Evolutionary conservation across 2,888 invertebrate species (phyloP), one percentile per base, ranked within the genome.

Genomic region (Chirona hameri): DNA sequence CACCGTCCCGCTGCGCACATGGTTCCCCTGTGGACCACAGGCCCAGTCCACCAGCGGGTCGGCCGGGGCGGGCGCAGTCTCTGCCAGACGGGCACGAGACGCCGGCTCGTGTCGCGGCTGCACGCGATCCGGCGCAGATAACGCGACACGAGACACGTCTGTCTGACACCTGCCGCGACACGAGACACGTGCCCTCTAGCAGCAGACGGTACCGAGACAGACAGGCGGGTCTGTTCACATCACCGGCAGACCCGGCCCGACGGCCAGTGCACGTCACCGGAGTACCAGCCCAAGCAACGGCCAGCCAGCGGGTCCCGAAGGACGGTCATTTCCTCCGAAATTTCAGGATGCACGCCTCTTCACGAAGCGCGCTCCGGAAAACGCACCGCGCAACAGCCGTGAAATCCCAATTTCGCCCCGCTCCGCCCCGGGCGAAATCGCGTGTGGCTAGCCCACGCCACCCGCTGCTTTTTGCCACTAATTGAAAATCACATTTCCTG

Each of bases 401-500:
- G 76, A 46, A 39, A 76, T 76, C 39, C 5, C 24, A 1, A 24
- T 24, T n/a, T 9, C 24, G 46, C 21, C 10, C 21, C 10, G 46
- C 76, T 24, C 46, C 18, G 12, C 1, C 2, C 76, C 9, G 24
- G 9, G 46, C 0, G 14, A 15, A 31, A 76, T 76, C 39, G 76
- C 76, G 76, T 76, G 76, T 12, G 39, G 21, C 21, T 46, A 72
- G 31, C 27, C 76, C 10, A 39, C 31, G 76, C 76, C 39, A 10
- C 39, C 46, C 76, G 76, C 76, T 21, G 39, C 39, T 46, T 76
- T 76, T 76, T 76, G 76, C 18, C 46, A 31, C 76, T 76, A 76
- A 76, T 76, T 76, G 76, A 76, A 76, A 76, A 76, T 76, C 76
- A 76, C 76, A 76, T 76, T 76, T 76, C 76, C 76, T 76, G 76